Evolutionary conservation across 92 coral and sea anemone genomes (phyloP), one percentile per base, ranked within the genome.

Genomic region (Phenganax marumi): DNA sequence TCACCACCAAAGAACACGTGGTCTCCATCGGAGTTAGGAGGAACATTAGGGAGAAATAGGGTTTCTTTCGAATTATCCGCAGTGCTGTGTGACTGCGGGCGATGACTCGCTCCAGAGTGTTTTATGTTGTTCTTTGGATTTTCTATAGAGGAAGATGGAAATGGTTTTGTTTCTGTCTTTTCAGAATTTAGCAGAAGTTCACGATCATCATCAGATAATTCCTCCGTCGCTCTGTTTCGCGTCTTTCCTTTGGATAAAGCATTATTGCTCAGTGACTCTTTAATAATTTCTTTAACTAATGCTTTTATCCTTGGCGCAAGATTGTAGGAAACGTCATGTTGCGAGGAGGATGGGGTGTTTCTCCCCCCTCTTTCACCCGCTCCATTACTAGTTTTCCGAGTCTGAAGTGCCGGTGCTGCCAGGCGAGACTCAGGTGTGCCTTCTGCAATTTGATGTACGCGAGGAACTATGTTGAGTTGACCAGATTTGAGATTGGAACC

Each of bases 111-210:
- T 11, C 62, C 79, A 74, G 48, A n/a, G 0, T 24, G 39, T 50
- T 25, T 74, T 33, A 47, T 18, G 25, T 5, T 19, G 25, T 11
- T 12, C 33, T 12, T 12, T 10, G 18, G 33, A 39, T 62, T 62
- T 62, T 62, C 43, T 7, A 6, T 21, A 19, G 21, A 8, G 1
- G 65, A 14, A 58, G 51, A 23, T 46, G 23, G 23, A 13, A 60
- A 78, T 18, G 83, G 83, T 60, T 61, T 78, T 8, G 83, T 78
- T 63, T 78, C 83, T 21, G 8, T 5, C 26, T 61, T 78, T 21
- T 78, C 83, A 24, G 83, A 78, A 14, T 78, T 62, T 13, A 78
- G n/a, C 47, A 78, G 51, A n/a, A 78, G 22, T 14, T 8, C 83
- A 50, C 60, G 24, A 12, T 78, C 83, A 12, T n/a, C 83, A 12